A percentile compares a stretch with the other conserved stretches of the same genome.
phyloP scores from a whole-genome alignment of 2,797 vertebrate genomes.

The Phataginus tricuspis region DNA sequence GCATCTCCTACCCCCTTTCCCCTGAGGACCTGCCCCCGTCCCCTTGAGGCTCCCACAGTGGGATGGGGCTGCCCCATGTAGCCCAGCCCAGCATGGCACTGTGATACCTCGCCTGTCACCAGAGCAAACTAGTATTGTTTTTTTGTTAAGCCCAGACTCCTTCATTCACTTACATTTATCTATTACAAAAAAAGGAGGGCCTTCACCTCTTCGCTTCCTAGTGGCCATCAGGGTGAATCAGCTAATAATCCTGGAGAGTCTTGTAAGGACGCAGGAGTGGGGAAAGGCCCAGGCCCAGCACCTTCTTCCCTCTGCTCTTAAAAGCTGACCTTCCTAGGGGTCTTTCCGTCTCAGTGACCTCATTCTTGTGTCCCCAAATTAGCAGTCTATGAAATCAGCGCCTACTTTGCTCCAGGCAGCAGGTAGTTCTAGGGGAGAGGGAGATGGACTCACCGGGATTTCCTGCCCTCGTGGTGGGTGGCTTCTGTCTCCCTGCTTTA shows the following conservation, averaged over 20 bases:
- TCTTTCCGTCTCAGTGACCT: not conserved
- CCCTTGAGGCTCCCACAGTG: not conserved
- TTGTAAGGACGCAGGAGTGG: not conserved
- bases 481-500: not conserved
- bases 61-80: not conserved
- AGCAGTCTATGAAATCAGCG: not conserved
- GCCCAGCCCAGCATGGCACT: not conserved
- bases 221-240: not conserved
- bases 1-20: not conserved
- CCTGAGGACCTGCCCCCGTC: not conserved
- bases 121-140: not conserved
- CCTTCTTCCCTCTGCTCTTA: not conserved
- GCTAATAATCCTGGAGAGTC: not conserved
- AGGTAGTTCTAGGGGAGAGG: not conserved
- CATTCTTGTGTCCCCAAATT: not conserved
- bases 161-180: not conserved
- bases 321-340: not conserved
- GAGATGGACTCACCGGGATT: accelerated
- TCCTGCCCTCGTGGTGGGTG: not conserved
- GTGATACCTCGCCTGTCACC: not conserved
- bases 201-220: not conserved
- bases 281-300: not conserved
- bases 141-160: not conserved
- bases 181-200: not conserved
- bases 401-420: not conserved